phyloP scores from a whole-genome alignment of 2,113 vertebrate species.

The Thunnus maccoyii region DNA sequence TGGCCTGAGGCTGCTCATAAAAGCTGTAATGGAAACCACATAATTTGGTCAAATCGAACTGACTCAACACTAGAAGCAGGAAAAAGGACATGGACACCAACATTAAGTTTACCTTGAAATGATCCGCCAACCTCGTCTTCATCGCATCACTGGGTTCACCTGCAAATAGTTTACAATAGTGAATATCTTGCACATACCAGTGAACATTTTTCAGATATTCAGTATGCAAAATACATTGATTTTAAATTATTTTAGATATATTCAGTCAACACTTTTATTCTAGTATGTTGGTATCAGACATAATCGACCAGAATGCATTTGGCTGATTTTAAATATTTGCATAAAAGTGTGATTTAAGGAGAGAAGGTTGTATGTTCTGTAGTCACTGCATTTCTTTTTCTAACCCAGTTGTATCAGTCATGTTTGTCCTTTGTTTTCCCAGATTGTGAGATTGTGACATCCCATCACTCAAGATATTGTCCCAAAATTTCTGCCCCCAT shows the following conservation, averaged over 20 bases:
- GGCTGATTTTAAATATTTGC: background rate
- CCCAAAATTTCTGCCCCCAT: no score
- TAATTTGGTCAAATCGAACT: slow-evolving; percentile 18
- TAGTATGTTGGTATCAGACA: background rate
- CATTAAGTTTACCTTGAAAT: background rate
- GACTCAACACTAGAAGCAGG: slow-evolving; percentile 18
- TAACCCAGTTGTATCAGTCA: no score
- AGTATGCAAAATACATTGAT: no score
- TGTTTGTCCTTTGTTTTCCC: background rate
- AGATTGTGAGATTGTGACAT: no score
- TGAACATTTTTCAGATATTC: background rate
- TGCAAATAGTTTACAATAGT: background rate
- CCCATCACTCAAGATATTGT: no score
- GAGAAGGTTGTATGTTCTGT: background rate
- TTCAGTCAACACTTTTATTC: background rate
- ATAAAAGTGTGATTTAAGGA: background rate
- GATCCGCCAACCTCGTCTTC: background rate
- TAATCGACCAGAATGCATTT: background rate
- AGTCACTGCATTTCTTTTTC: background rate
- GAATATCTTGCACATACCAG: background rate
- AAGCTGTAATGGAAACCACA: slow-evolving; percentile 12
- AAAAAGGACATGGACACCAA: background rate
- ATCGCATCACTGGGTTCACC: background rate
- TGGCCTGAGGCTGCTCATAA: slow-evolving; percentile 25
- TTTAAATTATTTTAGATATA: background rate